A percentile compares a stretch with the other conserved stretches of the same genome.
These are phyloP conservation scores for Dorcus hopei DNA, from an alignment of 2,888 invertebrate species.

Conservation along the genomic window DNA sequence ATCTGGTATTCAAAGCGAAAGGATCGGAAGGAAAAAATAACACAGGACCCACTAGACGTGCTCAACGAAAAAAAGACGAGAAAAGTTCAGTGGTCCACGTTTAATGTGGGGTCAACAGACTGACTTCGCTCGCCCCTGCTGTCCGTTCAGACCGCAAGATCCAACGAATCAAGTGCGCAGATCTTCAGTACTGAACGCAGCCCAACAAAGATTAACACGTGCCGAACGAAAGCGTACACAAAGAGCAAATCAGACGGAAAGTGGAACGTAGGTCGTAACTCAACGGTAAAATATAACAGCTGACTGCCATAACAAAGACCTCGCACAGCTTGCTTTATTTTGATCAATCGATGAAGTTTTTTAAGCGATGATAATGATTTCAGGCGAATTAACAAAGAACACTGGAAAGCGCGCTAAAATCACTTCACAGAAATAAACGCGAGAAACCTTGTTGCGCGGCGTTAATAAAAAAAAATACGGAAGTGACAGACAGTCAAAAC, in stretches of 20 bases:
- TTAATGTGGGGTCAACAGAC: conserved; percentile 35
- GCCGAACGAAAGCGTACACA: too few relatives aligned
- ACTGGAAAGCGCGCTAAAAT: not conserved
- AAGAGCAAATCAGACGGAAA: too few relatives aligned
- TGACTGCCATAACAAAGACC: conserved; percentile 50
- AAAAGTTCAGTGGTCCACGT: conserved; percentile 17
- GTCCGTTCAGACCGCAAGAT: conserved; percentile 7
- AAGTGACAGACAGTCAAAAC: too few relatives aligned
- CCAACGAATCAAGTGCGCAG: conserved; percentile 1
- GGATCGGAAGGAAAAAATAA: too few relatives aligned
- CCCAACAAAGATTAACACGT: not conserved
- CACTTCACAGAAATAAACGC: not conserved
- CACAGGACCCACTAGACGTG: not conserved
- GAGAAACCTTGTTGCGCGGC: not conserved
- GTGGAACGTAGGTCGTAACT: conserved; percentile 32
- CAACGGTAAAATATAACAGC: conserved; percentile 42
- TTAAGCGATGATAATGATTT: not conserved
- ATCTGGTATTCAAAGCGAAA: too few relatives aligned
- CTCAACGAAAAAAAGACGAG: conserved; percentile 3
- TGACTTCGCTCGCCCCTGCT: conserved; percentile 20
- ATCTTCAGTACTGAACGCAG: not conserved
- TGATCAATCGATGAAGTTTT: conserved; percentile 26
- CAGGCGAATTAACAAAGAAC: not conserved
- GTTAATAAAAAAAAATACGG: too few relatives aligned
- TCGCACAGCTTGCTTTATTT: conserved; percentile 18